phyloP scores from a whole-genome alignment of 2,888 invertebrate species.

The Nebria brevicollis region DNA sequence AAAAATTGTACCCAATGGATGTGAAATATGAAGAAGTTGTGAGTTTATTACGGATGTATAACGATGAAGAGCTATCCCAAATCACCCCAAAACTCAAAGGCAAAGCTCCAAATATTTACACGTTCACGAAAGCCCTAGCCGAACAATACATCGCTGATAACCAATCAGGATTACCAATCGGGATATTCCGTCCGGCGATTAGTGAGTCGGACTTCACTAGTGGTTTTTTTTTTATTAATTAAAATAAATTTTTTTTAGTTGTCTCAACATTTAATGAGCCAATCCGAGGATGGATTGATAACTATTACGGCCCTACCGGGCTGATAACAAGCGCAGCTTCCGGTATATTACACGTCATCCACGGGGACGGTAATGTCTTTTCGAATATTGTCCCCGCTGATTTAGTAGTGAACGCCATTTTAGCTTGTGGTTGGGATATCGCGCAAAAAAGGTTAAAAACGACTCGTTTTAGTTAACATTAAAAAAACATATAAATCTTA shows the following conservation, averaged over 20 bases:
- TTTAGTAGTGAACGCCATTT: conserved; percentile 75
- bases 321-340: conserved; percentile 70
- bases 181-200: conserved; percentile 84
- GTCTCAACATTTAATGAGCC: conserved; percentile 71
- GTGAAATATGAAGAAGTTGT: conserved; percentile 21
- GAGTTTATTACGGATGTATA: neutral
- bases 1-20: conserved; percentile 16
- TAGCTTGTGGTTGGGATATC: conserved; percentile 72
- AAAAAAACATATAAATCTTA: neutral
- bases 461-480: neutral
- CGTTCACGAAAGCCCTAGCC: conserved; percentile 86
- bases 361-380: conserved; percentile 68
- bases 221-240: neutral
- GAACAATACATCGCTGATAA: conserved; percentile 74
- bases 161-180: conserved; percentile 73
- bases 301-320: conserved; percentile 80
- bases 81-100: conserved; percentile 61
- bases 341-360: conserved; percentile 75
- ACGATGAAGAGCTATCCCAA: conserved; percentile 21
- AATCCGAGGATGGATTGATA: conserved; percentile 79
- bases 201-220: conserved; percentile 63
- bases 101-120: conserved; percentile 86
- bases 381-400: conserved; percentile 84
- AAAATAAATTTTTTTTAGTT: conserved; percentile 63
- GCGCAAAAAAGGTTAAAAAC: neutral